Conservation (phyloP, 2,888 invertebrate genomes). For the Pyrocoelia pectoralis region DNA sequence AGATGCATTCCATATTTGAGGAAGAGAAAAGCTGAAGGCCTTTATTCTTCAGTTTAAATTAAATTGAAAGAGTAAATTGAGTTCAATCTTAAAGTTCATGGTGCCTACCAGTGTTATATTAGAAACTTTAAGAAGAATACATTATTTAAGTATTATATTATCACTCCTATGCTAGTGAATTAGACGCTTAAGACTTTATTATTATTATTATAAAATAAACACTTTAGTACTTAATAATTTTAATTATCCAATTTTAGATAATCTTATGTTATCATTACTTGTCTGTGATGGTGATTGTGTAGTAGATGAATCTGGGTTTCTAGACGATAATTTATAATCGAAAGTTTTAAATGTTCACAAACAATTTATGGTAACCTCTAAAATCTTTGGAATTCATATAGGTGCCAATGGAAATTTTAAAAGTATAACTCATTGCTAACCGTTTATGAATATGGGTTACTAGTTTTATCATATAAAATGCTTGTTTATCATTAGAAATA, state of each 20-base stretch:
- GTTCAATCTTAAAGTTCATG: conserved; percentile 16
- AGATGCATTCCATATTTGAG: conserved; percentile 6
- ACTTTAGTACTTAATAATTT: not conserved
- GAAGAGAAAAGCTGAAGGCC: conserved; percentile 14
- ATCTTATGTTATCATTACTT: conserved; percentile 24
- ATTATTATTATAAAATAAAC: conserved; percentile 2
- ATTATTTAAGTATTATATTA: conserved; percentile 15
- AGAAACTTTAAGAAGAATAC: conserved; percentile 12
- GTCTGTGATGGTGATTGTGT: conserved; percentile 30
- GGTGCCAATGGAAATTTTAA: conserved; percentile 17
- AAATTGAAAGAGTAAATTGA: conserved; percentile 7
- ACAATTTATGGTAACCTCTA: not conserved
- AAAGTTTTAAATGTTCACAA: not conserved
- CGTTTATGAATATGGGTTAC: conserved; percentile 20
- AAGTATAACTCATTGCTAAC: conserved; percentile 11
- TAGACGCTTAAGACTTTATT: conserved; percentile 25
- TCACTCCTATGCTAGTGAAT: conserved; percentile 28
- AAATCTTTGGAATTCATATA: not conserved
- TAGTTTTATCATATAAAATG: not conserved
- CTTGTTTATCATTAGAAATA: not conserved
- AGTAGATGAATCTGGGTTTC: conserved; percentile 6
- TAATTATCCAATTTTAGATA: conserved; percentile 9
- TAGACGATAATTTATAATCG: not conserved
- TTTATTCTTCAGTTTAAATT: conserved; percentile 12
- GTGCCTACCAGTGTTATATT: conserved; percentile 21